These are phyloP conservation scores for Hydriomena furcata DNA, from an alignment of 2,888 invertebrate species.

Conservation along the genomic window DNA sequence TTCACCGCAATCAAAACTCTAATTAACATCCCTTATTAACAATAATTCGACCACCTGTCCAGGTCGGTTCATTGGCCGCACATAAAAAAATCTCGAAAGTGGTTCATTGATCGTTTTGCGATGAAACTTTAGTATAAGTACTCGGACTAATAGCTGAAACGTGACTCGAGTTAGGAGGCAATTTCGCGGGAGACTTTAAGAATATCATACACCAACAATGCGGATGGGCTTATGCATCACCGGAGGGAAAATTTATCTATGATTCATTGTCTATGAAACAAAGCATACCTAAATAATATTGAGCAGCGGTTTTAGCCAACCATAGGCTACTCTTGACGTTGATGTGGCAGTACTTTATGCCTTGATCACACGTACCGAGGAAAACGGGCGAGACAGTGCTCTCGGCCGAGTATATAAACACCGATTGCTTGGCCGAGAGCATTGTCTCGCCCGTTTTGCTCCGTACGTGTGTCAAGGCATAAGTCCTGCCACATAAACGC, in stretches of 20 bases:
- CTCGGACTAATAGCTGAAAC: constrained; percentile 74
- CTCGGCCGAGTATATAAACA: too few species aligned
- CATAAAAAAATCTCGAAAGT: constrained; percentile 69
- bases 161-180: constrained; percentile 73
- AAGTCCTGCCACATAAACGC: too few species aligned
- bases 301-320: too few species aligned
- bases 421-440: too few species aligned
- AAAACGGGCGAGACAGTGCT: too few species aligned
- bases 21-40: constrained; percentile 27
- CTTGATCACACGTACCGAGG: too few species aligned
- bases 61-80: constrained; percentile 47
- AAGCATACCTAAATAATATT: too few species aligned
- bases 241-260: neutral
- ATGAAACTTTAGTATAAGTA: constrained; percentile 78
- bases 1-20: constrained; percentile 14
- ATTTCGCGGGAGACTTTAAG: constrained; percentile 67
- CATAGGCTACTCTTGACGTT: too few species aligned
- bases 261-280: neutral
- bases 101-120: constrained; percentile 73
- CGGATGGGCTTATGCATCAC: constrained; percentile 51
- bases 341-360: too few species aligned
- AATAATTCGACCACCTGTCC: constrained; percentile 36
- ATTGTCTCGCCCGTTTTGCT: too few species aligned
- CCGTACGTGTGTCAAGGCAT: too few species aligned
- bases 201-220: constrained; percentile 75